Evolutionary conservation across 2,113 vertebrate genomes (phyloP), one percentile per base, ranked within the genome.

Genomic region (Neolamprologus tretocephalus): DNA sequence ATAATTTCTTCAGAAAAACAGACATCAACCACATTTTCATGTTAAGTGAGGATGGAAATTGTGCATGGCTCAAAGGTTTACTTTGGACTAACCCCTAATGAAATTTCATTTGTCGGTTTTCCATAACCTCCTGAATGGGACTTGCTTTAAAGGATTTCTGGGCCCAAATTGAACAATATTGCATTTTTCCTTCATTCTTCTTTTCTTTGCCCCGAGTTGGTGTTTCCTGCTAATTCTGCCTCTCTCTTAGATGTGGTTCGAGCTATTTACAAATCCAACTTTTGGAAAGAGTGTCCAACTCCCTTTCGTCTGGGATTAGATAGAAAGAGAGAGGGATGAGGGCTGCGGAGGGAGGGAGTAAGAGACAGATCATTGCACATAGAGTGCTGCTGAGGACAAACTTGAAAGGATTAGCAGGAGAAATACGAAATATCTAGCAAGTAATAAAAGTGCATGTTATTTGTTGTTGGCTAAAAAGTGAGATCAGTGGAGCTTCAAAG

Each of bases 401-500:
- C 92, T 93, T 93, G 81, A 94, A 94, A 94, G 92, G 90, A 93
- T 94, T 92, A 93, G 49, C 23, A 84, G 66, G 45, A 28, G 88
- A 92, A 93, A 91, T 86, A 88, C 58, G 66, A 91, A 95, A 93
- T 93, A 92, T 94, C 88, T 93, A 85, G 87, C 87, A 92, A 93
- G 93, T 92, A 91, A 93, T 95, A 92, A 95, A 96, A 97, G 94
- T 95, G 91, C 92, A 90, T 96, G 94, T 95, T 97, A 95, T 96
- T 96, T 96, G 95, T 96, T 97, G 95, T 95, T 90, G 92, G 94
- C 95, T 97, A 96, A 95, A 97, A 95, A 97, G 96, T 96, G 95
- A 96, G 94, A 97, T 96, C 92, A 95, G 94, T 95, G 26, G 91
- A 93, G 95, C 96, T 97, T 98, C 96, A 97, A 97, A 97, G 96